Conservation (phyloP, 1,140 invertebrate genomes). For the Nomia melanderi region DNA sequence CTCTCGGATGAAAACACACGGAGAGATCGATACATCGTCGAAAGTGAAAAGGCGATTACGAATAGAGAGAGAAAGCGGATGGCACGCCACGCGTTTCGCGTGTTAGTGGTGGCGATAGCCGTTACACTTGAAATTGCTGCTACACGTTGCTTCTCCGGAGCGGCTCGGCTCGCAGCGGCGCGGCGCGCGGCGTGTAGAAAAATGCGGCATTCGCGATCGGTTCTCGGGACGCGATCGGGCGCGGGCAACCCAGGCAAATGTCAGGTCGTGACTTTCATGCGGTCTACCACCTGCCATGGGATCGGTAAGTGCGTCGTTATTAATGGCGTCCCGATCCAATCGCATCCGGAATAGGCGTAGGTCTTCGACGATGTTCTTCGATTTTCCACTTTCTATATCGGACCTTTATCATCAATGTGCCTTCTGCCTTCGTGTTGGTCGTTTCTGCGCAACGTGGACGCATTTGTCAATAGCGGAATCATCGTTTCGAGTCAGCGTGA, state of each 20-base stretch:
- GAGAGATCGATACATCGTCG: slow-evolving; percentile 43
- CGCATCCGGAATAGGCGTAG: slow-evolving; percentile 77
- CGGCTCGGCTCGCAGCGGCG: not conserved
- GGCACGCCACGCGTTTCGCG: slow-evolving; percentile 51
- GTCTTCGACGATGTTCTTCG: slow-evolving; percentile 64
- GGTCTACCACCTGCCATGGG: slow-evolving; percentile 77
- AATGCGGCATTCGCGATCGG: slow-evolving; percentile 72
- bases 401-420: slow-evolving; percentile 32
- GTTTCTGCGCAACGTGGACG: not conserved
- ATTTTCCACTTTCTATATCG: slow-evolving; percentile 44
- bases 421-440: not conserved
- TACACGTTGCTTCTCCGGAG: slow-evolving; percentile 29
- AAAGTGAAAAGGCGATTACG: slow-evolving; percentile 65
- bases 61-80: slow-evolving; percentile 54
- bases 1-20: slow-evolving; percentile 34
- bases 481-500: not conserved
- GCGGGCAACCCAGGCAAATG: slow-evolving; percentile 73
- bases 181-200: slow-evolving; percentile 58
- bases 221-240: slow-evolving; percentile 67
- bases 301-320: slow-evolving; percentile 78
- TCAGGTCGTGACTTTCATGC: slow-evolving; percentile 78
- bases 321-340: slow-evolving; percentile 76
- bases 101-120: slow-evolving; percentile 52
- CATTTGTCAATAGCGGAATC: too few species aligned
- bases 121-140: slow-evolving; percentile 67